A percentile compares a stretch with the other conserved stretches of the same genome.
phyloP scores from a whole-genome alignment of 2,113 vertebrate genomes.

The Calidris pugnax region DNA sequence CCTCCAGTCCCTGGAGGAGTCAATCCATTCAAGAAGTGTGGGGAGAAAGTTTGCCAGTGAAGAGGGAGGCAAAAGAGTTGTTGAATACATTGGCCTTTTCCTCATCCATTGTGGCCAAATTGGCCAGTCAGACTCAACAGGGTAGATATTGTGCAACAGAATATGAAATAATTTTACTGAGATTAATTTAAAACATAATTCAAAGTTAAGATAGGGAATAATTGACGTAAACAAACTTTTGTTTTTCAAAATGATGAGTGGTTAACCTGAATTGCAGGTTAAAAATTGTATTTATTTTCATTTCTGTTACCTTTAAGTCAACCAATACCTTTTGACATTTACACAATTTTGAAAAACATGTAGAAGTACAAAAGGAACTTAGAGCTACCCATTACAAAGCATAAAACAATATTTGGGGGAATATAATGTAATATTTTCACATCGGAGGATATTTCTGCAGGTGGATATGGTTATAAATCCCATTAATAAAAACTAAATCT shows the following conservation, averaged over 20 bases:
- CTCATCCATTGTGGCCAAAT: background rate
- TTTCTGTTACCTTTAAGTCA: background rate
- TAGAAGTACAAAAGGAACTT: background rate
- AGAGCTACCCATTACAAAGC: background rate
- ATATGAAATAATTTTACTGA: background rate
- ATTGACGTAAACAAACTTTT: background rate
- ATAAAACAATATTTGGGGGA: background rate
- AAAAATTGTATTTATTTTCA: background rate
- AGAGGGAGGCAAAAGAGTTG: background rate
- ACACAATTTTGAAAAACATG: background rate
- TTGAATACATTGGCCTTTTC: background rate
- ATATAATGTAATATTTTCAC: background rate
- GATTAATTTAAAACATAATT: background rate
- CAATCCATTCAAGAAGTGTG: background rate
- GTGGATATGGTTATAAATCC: background rate
- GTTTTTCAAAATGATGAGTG: background rate
- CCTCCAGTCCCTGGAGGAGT: background rate
- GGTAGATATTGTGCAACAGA: background rate
- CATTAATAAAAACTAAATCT: background rate
- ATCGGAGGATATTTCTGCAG: background rate
- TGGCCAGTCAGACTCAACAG: background rate
- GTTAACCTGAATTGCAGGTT: background rate
- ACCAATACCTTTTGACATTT: background rate
- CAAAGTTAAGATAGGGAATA: background rate
- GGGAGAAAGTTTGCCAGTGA: background rate